Base-by-base conservation (phyloP, 2,888 invertebrate species). In the Cataglyphis albicans region DNA sequence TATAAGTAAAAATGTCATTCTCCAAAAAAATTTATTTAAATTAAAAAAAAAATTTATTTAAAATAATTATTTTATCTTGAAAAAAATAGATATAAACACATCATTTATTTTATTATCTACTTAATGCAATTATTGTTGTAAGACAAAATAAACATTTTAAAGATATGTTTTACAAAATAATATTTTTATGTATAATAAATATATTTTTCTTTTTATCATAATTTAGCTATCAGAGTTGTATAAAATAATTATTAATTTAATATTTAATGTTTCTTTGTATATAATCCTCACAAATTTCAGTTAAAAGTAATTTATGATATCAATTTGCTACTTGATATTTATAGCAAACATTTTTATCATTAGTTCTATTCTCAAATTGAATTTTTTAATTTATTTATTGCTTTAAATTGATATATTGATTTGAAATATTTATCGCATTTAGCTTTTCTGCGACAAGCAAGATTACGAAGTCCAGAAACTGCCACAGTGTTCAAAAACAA, bases 61-160 rank as follows among this genome's bases (percentile, higher is more conserved):
- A 73, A 72, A 29, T 73, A 10, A 38, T 57, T 59, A 55, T 68
- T 68, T 68, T 21, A 73, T 73, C 12, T 15, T 12, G 2, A 9
- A 38, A 29, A 29, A 29, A 72, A 38, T 7, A 68, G 15, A 44
- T 18, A 15, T 21, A 25, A 35, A 15, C 4, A 21, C 35, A 35
- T 10, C 25, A 25, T 29, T 9, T 1, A 38, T 72, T 72, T 12
- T 25, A 12, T 57, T 25, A 3, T 18, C 1, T 38, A 1, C 18
- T 44, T 38, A 59, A 52, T 38, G 6, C 3, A 59, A 59, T 59
- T 72, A 9, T 59, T 21, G 21, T 35, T 55, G 55, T 35, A 63
- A 63, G 10, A 68, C 15, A 15, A 15, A 35, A 21, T 72, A 59
- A 44, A 32, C 18, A 29, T 3, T 59, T 59, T 7, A 10, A 48